Evolutionary conservation across 1,140 invertebrate species (phyloP).

Genomic region (Drosophila teissieri): DNA sequence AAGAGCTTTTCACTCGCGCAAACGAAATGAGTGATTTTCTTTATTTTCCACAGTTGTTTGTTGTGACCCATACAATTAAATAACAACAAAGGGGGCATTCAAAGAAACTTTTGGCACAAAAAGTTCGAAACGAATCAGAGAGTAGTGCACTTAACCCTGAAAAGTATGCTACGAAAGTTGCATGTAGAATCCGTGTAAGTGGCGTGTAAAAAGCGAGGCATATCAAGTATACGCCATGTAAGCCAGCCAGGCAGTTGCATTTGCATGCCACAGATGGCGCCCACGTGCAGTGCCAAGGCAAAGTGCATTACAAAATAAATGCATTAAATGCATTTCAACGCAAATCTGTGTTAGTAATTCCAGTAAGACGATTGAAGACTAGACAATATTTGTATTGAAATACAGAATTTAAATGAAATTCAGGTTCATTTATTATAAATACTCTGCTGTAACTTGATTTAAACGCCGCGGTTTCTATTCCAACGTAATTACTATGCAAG

Average conservation of each 20-base stretch:
- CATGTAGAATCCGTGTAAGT: constrained; percentile 19
- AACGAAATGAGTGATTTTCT: neutral
- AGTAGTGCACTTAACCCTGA: constrained; percentile 4
- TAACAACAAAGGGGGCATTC: constrained; percentile 1
- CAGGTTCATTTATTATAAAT: no score
- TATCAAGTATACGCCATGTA: constrained; percentile 34
- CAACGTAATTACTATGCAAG: neutral
- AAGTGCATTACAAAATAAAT: neutral
- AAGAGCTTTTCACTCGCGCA: constrained; percentile 1
- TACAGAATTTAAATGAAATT: no score
- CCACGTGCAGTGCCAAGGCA: no score
- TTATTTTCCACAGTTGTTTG: constrained; percentile 2
- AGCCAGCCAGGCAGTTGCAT: neutral
- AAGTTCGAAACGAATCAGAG: neutral
- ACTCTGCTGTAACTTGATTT: no score
- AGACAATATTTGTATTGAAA: no score
- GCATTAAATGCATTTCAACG: neutral
- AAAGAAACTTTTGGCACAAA: neutral
- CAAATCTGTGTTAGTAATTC: no score
- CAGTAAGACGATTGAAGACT: no score
- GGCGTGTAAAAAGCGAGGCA: constrained; percentile 15
- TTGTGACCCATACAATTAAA: constrained; percentile 14
- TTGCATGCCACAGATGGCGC: constrained; percentile 33
- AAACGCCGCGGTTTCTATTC: neutral
- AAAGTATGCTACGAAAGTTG: constrained; percentile 23